These are phyloP conservation scores for Rhynchonycteris naso DNA, from an alignment of 2,797 vertebrate species.

Conservation along the genomic window DNA sequence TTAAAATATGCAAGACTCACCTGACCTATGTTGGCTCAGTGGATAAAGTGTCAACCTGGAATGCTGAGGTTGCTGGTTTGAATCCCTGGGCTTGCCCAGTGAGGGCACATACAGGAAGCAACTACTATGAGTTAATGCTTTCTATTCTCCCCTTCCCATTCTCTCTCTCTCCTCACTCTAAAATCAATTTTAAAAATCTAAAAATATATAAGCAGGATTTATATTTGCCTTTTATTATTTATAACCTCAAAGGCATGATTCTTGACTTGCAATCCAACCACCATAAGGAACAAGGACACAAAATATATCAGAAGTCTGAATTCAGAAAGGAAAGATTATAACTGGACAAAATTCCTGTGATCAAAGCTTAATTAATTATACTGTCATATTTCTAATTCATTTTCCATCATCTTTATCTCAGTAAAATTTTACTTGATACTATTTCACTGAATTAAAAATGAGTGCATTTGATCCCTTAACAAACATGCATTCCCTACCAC, in stretches of 20 bases:
- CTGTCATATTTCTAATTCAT: neutral
- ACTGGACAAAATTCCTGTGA: neutral
- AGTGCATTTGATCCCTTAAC: neutral
- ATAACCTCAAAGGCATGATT: constrained; percentile 5
- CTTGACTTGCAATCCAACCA: constrained; percentile 12
- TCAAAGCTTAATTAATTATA: neutral
- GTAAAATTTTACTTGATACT: neutral
- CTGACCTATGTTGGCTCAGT: too few relatives aligned
- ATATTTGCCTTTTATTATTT: constrained; percentile 48
- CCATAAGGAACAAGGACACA: neutral
- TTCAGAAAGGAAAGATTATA: neutral
- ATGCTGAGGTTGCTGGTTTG: too few relatives aligned
- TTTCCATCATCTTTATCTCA: neutral
- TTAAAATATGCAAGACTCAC: constrained; percentile 29
- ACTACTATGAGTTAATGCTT: too few relatives aligned
- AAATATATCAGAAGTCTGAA: neutral
- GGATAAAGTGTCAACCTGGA: too few relatives aligned
- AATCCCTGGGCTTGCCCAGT: too few relatives aligned
- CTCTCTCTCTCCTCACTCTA: too few relatives aligned
- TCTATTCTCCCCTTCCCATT: too few relatives aligned
- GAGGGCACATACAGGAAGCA: too few relatives aligned
- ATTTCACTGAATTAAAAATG: neutral
- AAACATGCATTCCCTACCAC: neutral
- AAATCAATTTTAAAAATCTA: too few relatives aligned
- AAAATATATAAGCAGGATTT: neutral